Base-by-base conservation (phyloP, 2,888 invertebrate genomes). In the Drosophila mimetica region DNA sequence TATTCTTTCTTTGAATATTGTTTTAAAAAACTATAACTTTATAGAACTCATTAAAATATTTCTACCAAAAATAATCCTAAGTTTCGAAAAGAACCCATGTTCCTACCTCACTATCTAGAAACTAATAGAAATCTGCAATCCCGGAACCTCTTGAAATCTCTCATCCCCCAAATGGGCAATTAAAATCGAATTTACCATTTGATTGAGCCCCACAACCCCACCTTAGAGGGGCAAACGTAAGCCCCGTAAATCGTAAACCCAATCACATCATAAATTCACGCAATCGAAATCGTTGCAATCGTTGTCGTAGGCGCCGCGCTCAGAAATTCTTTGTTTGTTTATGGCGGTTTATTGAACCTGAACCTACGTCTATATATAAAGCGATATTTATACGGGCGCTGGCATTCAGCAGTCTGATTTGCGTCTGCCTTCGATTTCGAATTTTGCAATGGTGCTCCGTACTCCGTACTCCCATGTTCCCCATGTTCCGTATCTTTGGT, bases 321-420 rank as follows among this genome's bases (percentile, higher is more conserved):
- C 30, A 28, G n/a, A 22, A 41, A 28, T 36, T 46, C 37, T 28
- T 22, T 54, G 39, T 65, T 72, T 71, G 42, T 52, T 75, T 71
- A 48, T 75, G 65, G 14, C 70, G 63, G 77, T 82, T 75, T 79
- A 69, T 76, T 79, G 79, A 80, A 82, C 80, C 82, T 69, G 79
- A 79, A 77, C 76, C 79, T 65, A 71, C 20, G 59, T 64, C 82
- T 82, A 67, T 52, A 53, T 51, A 46, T 48, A 53, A 39, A 47
- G 16, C 11, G 39, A 36, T 63, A 37, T 51, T 60, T 51, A 32
- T 64, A 60, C 34, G 36, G 30, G n/a, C 58, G 14, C 32, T 30
- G 25, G 39, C 54, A 28, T 9, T 20, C 8, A 18, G 8, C 55
- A 14, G 66, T 66, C 50, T 51, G 57, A 44, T 50, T 50, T 44